phyloP scores from a whole-genome alignment of 2,888 invertebrate genomes.

The Cosmopolites sordidus region DNA sequence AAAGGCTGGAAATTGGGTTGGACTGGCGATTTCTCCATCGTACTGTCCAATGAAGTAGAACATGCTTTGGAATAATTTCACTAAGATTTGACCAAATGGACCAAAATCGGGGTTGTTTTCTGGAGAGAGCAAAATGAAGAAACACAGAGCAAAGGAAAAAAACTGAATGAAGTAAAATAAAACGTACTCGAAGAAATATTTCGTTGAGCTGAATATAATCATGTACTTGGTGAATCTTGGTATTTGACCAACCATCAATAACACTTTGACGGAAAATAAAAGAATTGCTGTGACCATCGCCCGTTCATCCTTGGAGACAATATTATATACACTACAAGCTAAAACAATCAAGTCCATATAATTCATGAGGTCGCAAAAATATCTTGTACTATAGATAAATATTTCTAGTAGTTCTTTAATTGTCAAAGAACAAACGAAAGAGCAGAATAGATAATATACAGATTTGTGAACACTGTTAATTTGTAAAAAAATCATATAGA shows the following conservation, averaged over 20 bases:
- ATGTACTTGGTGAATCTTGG: conserved; percentile 34
- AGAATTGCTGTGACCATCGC: conserved; percentile 30
- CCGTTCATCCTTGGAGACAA: conserved; percentile 25
- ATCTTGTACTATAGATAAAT: conserved; percentile 24
- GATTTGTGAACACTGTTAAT: conserved; percentile 3
- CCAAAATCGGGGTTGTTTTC: neutral
- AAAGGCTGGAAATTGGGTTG: conserved; percentile 29
- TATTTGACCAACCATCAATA: conserved; percentile 30
- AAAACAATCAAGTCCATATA: conserved; percentile 28
- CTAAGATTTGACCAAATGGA: conserved; percentile 17
- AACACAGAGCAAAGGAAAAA: conserved; percentile 34
- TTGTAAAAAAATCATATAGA: conserved; percentile 28
- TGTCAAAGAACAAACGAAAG: conserved; percentile 22
- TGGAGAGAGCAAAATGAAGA: conserved; percentile 33
- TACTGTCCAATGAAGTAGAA: conserved; percentile 35
- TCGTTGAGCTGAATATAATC: conserved; percentile 33
- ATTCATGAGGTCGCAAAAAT: conserved; percentile 30
- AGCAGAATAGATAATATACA: conserved; percentile 17
- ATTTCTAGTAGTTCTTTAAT: conserved; percentile 31
- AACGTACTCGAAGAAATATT: conserved; percentile 33
- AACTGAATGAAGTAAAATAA: conserved; percentile 35
- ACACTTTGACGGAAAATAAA: conserved; percentile 29
- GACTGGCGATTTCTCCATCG: conserved; percentile 29
- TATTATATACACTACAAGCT: conserved; percentile 18
- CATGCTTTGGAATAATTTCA: conserved; percentile 32